A percentile compares a stretch with the other conserved stretches of the same genome.
phyloP scores from a whole-genome alignment of 2,888 invertebrate genomes.

The Stramonita haemastoma region DNA sequence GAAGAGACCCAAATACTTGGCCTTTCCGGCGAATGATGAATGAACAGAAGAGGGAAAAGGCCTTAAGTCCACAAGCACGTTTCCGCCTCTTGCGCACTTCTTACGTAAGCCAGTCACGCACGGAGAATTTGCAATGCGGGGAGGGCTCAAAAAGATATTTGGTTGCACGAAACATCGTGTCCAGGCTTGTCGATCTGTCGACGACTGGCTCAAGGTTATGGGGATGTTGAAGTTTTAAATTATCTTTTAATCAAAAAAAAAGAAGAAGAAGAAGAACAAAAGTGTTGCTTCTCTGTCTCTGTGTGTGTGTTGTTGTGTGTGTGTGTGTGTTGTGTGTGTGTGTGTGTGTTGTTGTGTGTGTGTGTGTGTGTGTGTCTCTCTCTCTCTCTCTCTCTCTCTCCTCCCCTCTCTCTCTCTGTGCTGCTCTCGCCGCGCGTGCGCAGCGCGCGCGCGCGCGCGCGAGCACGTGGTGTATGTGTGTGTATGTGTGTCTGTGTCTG shows the following conservation, averaged over 20 bases:
- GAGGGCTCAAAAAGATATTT: conserved; percentile 12
- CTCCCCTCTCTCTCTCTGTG: neutral
- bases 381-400: conserved; percentile 1
- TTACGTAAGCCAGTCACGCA: conserved; percentile 14
- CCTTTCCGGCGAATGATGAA: neutral
- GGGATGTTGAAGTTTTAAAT: neutral
- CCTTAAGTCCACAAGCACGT: neutral
- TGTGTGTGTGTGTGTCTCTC: neutral
- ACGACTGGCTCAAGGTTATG: neutral
- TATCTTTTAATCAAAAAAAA: neutral
- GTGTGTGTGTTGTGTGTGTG: too few species aligned
- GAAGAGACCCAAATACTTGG: neutral
- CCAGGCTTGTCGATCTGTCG: neutral
- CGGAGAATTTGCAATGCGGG: neutral
- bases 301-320: too few species aligned
- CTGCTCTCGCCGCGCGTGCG: neutral
- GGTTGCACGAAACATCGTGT: neutral
- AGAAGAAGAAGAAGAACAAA: neutral
- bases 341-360: neutral
- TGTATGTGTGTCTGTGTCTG: neutral
- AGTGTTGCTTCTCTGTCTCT: too few species aligned
- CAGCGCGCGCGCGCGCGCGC: too few species aligned
- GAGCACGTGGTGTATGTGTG: too few species aligned
- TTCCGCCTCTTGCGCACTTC: neutral
- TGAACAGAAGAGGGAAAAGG: neutral